Conservation (phyloP, 2,113 vertebrate genomes). For the Zosterops japonicus region DNA sequence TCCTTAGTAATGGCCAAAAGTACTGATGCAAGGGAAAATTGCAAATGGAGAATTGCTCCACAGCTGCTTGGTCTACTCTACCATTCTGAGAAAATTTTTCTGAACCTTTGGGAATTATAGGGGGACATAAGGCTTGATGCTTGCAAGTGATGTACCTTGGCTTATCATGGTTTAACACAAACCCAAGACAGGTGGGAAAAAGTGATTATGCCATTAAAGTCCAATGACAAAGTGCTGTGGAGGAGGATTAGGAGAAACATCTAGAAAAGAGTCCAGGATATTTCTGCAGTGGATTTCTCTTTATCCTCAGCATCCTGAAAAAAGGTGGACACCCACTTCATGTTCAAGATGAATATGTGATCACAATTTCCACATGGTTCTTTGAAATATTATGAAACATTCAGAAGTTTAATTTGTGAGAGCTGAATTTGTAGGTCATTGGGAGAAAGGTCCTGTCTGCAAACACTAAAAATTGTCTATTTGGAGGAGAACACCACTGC, state of each 20-base stretch:
- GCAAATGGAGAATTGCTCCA: neutral
- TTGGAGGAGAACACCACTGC: neutral
- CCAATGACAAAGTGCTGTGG: neutral
- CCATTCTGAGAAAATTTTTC: neutral
- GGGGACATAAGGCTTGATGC: neutral
- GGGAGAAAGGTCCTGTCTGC: neutral
- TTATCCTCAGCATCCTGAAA: neutral
- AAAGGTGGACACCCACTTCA: neutral
- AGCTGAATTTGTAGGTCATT: neutral
- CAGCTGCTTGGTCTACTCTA: neutral
- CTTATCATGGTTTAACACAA: neutral
- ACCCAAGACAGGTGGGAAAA: neutral
- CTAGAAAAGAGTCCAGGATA: neutral
- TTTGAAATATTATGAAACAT: neutral
- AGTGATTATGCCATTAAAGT: neutral
- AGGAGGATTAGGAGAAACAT: neutral
- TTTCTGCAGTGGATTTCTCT: neutral
- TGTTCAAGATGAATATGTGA: neutral
- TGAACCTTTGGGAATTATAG: neutral
- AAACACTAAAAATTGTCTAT: neutral
- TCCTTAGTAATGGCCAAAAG: neutral
- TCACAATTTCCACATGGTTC: neutral
- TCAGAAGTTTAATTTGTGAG: neutral
- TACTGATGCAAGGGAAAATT: neutral
- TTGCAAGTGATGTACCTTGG: neutral